A percentile compares a stretch with the other conserved stretches of the same genome.
Conservation (phyloP, 2,797 vertebrate genomes). For the Aeoliscus strigatus region DNA sequence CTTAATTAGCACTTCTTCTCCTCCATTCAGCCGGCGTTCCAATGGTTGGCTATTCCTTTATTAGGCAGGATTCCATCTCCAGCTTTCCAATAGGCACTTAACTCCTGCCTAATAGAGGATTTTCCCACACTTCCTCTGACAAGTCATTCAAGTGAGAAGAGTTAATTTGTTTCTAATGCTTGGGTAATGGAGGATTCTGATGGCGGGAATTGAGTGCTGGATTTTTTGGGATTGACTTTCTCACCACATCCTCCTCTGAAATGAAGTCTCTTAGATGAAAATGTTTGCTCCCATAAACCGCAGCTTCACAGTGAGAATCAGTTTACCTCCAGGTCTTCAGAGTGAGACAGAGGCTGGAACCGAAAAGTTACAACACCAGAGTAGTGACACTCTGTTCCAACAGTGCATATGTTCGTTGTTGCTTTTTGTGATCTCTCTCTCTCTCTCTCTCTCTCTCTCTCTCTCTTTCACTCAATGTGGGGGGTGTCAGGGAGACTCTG, state of each 20-base stretch:
- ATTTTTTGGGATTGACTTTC: constrained; percentile 60
- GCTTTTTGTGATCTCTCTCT: constrained; percentile 41
- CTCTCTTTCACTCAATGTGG: constrained; percentile 17
- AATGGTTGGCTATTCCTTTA: constrained; percentile 77
- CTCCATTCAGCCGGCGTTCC: constrained; percentile 71
- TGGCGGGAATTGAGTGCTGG: constrained; percentile 63
- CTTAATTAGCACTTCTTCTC: constrained; percentile 74
- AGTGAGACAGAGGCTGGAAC: constrained; percentile 8
- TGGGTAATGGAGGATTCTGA: constrained; percentile 74
- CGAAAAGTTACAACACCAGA: no score
- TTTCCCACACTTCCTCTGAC: constrained; percentile 77
- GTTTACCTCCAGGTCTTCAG: constrained; percentile 33
- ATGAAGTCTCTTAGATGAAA: constrained; percentile 47
- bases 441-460: no score
- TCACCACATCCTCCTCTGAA: constrained; percentile 48
- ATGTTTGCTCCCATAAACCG: constrained; percentile 26
- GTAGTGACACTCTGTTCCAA: constrained; percentile 33
- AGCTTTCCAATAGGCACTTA: constrained; percentile 76
- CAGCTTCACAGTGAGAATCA: constrained; percentile 16
- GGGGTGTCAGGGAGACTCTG: constrained; percentile 56
- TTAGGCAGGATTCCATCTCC: constrained; percentile 75
- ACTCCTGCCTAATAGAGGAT: constrained; percentile 77
- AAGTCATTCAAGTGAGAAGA: constrained; percentile 74
- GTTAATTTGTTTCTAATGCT: constrained; percentile 80
- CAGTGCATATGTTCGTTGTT: constrained; percentile 41